phyloP scores from a whole-genome alignment of 2,797 vertebrate genomes.

The Aratinga solstitialis region DNA sequence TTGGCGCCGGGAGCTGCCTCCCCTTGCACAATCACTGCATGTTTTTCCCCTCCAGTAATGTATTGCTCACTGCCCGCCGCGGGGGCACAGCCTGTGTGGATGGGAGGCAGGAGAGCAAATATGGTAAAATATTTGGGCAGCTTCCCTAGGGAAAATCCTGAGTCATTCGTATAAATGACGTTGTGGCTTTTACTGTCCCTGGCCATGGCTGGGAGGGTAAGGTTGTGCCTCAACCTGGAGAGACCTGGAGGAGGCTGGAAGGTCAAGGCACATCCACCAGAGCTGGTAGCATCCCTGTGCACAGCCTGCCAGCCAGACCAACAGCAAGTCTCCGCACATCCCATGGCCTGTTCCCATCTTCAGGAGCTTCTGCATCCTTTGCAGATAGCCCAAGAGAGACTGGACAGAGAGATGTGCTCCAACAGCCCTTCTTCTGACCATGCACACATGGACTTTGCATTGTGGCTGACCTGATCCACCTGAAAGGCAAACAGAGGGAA shows the following conservation, averaged over 20 bases:
- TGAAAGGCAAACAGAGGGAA: neutral
- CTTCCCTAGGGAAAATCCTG: neutral
- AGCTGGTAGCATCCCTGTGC: rapidly evolving
- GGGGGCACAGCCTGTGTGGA: neutral
- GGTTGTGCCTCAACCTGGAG: rapidly evolving
- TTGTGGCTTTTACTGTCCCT: neutral
- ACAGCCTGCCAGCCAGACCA: neutral
- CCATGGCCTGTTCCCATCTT: neutral
- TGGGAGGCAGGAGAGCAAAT: slow-evolving; percentile 32
- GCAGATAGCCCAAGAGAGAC: neutral
- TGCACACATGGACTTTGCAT: rapidly evolving
- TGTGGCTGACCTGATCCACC: neutral
- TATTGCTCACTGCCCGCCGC: neutral
- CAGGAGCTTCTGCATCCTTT: neutral
- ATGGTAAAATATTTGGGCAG: slow-evolving; percentile 45
- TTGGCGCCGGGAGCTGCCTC: neutral
- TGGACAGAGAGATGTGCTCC: neutral
- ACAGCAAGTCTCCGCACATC: rapidly evolving
- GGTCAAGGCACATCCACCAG: rapidly evolving
- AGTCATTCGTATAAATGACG: neutral
- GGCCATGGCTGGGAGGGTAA: rapidly evolving
- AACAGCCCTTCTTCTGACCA: neutral
- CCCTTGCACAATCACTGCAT: slow-evolving; percentile 5
- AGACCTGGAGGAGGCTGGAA: neutral
- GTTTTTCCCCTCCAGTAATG: slow-evolving; percentile 23